Evolutionary conservation across 2,113 vertebrate species (phyloP), one percentile per base, ranked within the genome.

Genomic region (Heterotilapia buettikoferi): DNA sequence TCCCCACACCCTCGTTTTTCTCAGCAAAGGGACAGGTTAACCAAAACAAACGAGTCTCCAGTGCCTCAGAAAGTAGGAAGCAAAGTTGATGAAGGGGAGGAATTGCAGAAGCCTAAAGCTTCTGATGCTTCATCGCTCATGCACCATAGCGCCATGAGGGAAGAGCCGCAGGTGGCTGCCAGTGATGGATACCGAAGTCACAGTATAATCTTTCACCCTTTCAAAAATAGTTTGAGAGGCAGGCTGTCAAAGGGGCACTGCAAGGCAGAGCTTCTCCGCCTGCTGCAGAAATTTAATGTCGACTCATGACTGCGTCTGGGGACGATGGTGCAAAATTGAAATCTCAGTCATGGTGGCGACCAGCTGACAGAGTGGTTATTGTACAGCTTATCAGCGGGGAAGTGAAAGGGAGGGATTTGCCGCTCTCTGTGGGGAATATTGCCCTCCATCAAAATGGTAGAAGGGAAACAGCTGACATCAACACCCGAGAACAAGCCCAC

Each of bases 181-280:
- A 87, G 52, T 93, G 94, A 95, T 94, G 91, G 94, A 94, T 93
- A 85, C 80, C 5, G 4, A 31, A 76, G 88, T 80, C 3, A 36
- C 71, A 9, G 82, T 31, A 31, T 90, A 92, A 93, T 95, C 82
- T 86, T 86, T 93, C 89, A 92, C 88, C 93, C 92, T 93, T 90
- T 95, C 93, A 90, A 71, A 94, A 93, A 86, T 73, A 14, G 82
- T 94, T 93, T 94, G 86, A 91, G 90, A 93, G 86, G 90, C 86
- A 79, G 88, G 80, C 89, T 82, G 92, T 95, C 93, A 93, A 85
- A 90, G 85, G 86, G 87, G 71, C 82, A 79, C 61, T 63, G 80
- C 91, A 52, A 84, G 88, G 86, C 85, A 63, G 54, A 61, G 31
- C 84, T 86, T 80, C 26, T 3, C 24, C 6, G 63, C 84, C 84